phyloP scores from a whole-genome alignment of 1,140 invertebrate species.

The Probaryconus sp. region DNA sequence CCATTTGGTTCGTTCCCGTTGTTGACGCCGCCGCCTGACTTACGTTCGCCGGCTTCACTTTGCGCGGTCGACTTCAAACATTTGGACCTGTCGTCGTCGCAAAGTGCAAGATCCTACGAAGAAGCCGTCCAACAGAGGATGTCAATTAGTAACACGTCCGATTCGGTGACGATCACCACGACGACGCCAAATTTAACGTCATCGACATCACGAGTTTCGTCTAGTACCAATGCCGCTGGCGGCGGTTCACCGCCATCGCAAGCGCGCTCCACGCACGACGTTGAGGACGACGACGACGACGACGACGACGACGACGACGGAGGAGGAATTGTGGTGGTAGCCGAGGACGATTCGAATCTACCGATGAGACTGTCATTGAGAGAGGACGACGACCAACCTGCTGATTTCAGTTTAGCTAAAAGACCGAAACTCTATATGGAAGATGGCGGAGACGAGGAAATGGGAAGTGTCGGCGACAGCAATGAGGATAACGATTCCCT shows the following conservation, averaged over 20 bases:
- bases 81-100: constrained; percentile 79
- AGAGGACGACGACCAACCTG: constrained; percentile 80
- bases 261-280: constrained; percentile 65
- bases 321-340: constrained; percentile 74
- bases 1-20: constrained; percentile 87
- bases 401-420: constrained; percentile 84
- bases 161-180: constrained; percentile 58
- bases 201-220: constrained; percentile 78
- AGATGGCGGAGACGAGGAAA: constrained; percentile 82
- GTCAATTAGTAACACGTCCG: constrained; percentile 62
- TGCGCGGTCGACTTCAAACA: constrained; percentile 84
- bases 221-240: constrained; percentile 56
- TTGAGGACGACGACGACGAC: constrained; percentile 72
- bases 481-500: constrained; percentile 84
- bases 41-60: constrained; percentile 74
- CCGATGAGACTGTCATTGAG: constrained; percentile 61
- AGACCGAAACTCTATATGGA: constrained; percentile 80
- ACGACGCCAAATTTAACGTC: constrained; percentile 77
- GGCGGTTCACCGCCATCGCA: constrained; percentile 71
- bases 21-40: constrained; percentile 71
- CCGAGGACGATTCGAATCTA: constrained; percentile 66
- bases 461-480: constrained; percentile 83
- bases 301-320: constrained; percentile 83
- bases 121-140: constrained; percentile 75
- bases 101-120: constrained; percentile 69